Conservation (phyloP, 2,888 invertebrate species). For the Lasioglossum marginatum region DNA sequence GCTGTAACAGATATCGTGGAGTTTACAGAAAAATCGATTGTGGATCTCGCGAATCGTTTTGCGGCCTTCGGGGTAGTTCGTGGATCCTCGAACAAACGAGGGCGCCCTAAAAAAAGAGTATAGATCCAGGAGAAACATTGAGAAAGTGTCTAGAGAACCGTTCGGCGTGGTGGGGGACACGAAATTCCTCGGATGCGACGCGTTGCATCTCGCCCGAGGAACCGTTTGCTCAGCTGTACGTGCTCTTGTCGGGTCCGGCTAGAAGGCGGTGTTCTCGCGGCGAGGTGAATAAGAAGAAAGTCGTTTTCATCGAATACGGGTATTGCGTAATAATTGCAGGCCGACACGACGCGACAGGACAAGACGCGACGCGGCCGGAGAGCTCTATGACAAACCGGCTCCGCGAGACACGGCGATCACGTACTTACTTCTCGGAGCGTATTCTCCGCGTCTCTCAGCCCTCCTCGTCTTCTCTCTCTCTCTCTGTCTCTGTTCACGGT, state of each 20-base stretch:
- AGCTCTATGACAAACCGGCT: conserved; percentile 67
- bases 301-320: conserved; percentile 66
- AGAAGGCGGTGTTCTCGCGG: conserved; percentile 31
- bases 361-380: background rate
- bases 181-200: conserved; percentile 2
- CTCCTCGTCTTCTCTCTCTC: background rate
- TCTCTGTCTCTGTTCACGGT: background rate
- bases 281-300: conserved; percentile 64
- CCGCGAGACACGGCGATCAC: conserved; percentile 44
- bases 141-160: background rate
- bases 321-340: conserved; percentile 67
- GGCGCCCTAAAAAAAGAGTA: no score
- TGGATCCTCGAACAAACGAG: no score
- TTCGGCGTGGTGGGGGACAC: background rate
- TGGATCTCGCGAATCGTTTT: no score
- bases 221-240: conserved; percentile 1
- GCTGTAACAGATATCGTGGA: no score
- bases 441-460: background rate
- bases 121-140: no score
- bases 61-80: no score
- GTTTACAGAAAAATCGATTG: no score
- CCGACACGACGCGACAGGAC: conserved; percentile 2
- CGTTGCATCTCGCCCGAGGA: background rate
- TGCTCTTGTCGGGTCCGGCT: background rate
- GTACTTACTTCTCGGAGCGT: conserved; percentile 17